Conservation (phyloP, 2,113 vertebrate genomes). For the Chlorocebus sabaeus region DNA sequence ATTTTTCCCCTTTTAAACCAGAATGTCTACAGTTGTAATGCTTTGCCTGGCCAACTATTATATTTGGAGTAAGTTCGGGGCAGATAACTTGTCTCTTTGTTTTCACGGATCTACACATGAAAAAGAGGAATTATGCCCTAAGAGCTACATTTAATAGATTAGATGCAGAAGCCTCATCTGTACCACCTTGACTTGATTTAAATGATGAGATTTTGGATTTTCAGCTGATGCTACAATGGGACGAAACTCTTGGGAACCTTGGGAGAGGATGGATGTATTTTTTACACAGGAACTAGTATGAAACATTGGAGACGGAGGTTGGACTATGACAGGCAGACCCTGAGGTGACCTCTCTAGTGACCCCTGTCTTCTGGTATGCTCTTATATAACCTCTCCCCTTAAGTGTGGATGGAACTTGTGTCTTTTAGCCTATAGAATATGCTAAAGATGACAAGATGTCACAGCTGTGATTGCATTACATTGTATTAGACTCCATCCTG, state of each 20-base stretch:
- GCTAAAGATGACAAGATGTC: neutral
- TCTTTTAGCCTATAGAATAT: neutral
- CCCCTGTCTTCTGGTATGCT: neutral
- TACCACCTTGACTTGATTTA: neutral
- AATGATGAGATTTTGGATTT: neutral
- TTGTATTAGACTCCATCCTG: neutral
- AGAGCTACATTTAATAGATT: neutral
- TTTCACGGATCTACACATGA: neutral
- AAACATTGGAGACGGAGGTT: neutral
- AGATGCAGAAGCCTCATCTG: neutral
- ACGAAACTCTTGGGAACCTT: neutral
- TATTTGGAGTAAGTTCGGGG: too few species aligned
- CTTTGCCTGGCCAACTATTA: neutral
- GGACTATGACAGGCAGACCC: neutral
- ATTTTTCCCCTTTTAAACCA: neutral
- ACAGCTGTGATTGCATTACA: neutral
- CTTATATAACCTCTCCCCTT: neutral
- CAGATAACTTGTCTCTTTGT: neutral
- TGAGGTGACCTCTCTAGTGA: neutral
- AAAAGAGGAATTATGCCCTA: neutral
- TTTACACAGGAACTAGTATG: neutral
- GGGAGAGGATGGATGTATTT: neutral
- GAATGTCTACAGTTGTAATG: neutral
- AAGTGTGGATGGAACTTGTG: neutral
- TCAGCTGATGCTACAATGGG: neutral